Evolutionary conservation across 2,888 invertebrate species (phyloP).

Genomic region (Atethmia centrago): DNA sequence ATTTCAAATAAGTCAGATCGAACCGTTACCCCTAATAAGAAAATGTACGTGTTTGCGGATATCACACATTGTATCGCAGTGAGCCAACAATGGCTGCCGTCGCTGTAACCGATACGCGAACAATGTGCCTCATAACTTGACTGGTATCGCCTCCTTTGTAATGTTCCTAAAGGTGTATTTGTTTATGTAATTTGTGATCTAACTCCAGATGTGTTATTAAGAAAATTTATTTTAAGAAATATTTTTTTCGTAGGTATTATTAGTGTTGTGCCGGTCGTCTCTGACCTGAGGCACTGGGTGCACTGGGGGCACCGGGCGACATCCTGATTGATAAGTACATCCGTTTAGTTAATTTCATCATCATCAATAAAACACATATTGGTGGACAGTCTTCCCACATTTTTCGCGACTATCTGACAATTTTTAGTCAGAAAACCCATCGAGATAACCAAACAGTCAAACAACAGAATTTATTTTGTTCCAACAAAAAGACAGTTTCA

Average conservation of each 20-base stretch:
- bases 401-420: not conserved
- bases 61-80: conserved; percentile 45
- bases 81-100: conserved; percentile 51
- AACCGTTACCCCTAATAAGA: conserved; percentile 46
- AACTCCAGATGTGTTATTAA: not conserved
- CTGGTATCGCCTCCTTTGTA: conserved; percentile 47
- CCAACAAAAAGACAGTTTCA: conserved; percentile 31
- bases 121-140: conserved; percentile 56
- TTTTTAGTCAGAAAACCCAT: not conserved
- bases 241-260: too few species aligned
- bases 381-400: not conserved
- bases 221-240: not conserved
- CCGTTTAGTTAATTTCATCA: not conserved
- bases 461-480: conserved; percentile 32
- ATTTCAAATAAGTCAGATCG: conserved; percentile 38
- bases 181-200: conserved; percentile 26
- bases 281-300: too few species aligned
- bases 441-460: conserved; percentile 7
- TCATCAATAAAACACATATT: not conserved
- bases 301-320: too few species aligned
- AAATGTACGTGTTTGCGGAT: conserved; percentile 45
- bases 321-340: not conserved
- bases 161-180: conserved; percentile 39
- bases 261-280: too few species aligned
- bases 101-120: conserved; percentile 58